Base-by-base conservation (phyloP, 1,140 invertebrate species). In the Diprion similis region DNA sequence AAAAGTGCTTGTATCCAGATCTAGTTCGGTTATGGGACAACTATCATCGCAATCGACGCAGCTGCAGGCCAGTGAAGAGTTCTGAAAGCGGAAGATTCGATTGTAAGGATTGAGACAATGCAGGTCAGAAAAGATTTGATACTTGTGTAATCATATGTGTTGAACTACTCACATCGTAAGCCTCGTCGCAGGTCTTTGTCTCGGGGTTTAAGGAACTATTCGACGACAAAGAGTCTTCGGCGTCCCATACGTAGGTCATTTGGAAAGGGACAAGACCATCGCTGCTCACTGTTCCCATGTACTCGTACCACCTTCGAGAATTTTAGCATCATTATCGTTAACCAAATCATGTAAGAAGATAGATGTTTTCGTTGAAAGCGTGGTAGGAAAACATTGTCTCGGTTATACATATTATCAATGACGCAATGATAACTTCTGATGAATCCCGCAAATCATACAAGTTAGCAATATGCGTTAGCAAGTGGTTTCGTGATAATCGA, bases 11-110 rank as follows among this genome's bases (percentile, higher is more conserved):
- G 74, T 1, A 10, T 70, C 0, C 17, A 72, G 18, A 0, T 17
- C 0, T 65, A 82, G 69, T 46, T 79, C 15, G 0, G 24, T 59
- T 6, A 89, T 75, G 0, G 91, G 89, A 81, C 95, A 97, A 1
- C 89, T 89, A 0, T 78, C 80, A 0, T 86, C 80, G 84, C 96
- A 97, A 79, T 97, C 96, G 10, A 94, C 90, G 86, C 95, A 96
- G 78, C 92, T 92, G 81, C 96, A 97, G 0, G 92, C 86, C 10
- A 87, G 85, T 1, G 90, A 89, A 71, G 75, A 87, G 79, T 80
- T 84, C 85, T 85, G 69, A 72, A 81, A 78, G 73, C 66, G 70
- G 71, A 68, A 19, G 48, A 37, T n/a, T 17, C 37, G 4, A 69
- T 1, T 13, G 74, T 9, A 37, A 0, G 51, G 9, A 72, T 37